These are phyloP conservation scores for Malurus leucopterus DNA, from an alignment of 2,797 vertebrate species.

Conservation along the genomic window DNA sequence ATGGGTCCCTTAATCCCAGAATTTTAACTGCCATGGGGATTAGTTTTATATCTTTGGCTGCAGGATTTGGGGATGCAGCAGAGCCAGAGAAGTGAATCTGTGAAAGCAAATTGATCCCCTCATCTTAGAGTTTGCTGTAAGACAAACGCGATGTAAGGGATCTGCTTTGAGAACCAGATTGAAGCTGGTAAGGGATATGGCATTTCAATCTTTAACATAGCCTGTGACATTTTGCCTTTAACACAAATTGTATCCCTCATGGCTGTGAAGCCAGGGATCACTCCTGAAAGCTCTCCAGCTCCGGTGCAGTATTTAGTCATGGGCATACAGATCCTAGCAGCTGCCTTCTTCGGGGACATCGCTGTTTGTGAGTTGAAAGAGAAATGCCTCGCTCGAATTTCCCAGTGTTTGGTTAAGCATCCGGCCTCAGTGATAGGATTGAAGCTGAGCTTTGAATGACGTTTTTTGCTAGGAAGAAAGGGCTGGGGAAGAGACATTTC, in stretches of 20 bases:
- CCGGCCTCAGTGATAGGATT: neutral
- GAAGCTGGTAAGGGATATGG: neutral
- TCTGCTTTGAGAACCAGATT: neutral
- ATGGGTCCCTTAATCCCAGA: neutral
- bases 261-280: neutral
- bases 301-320: neutral
- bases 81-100: neutral
- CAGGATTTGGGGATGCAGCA: neutral
- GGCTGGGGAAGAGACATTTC: conserved; percentile 9
- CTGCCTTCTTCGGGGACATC: neutral
- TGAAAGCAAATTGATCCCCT: neutral
- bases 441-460: conserved; percentile 32
- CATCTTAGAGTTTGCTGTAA: neutral
- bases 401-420: neutral
- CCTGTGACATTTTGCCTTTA: neutral
- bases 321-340: neutral
- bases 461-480: conserved; percentile 33
- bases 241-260: neutral
- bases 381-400: conserved; percentile 1
- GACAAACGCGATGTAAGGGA: neutral
- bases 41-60: neutral
- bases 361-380: neutral
- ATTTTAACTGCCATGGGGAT: neutral
- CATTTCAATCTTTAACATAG: neutral
- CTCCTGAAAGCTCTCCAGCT: neutral